Evolutionary conservation across 2,888 invertebrate genomes (phyloP), one percentile per base, ranked within the genome.

Genomic region (Cryptocheilus praepositus): DNA sequence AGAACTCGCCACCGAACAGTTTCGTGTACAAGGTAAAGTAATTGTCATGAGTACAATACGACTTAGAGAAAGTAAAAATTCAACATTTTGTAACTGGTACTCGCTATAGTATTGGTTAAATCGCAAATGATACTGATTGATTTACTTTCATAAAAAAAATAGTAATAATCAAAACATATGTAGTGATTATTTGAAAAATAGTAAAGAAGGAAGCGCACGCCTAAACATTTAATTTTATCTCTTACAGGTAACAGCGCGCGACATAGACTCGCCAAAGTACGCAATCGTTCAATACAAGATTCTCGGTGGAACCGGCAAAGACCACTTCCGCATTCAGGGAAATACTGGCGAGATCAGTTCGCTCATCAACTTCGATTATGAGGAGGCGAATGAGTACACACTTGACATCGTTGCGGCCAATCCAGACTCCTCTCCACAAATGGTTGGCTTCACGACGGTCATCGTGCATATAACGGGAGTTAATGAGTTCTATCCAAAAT

Each of bases 401-500:
- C 86, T 98, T 19, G 93, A 94, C 80, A 92, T 98, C 16, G 90
- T 94, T 57, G 98, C 98, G 0, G 92, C 93, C 55, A 98, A 98
- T 90, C 96, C 97, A 0, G 95, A 95, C 82, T 94, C 96, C 0
- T 86, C 79, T 77, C 84, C 86, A 0, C 89, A 91, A 21, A 95
- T 96, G 94, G 93, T 92, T 71, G 94, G 94, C 28, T 92, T 92
- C 15, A 93, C 95, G 0, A 92, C 92, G 78, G 91, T 97, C 0
- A 86, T 92, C 3, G 92, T 97, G 0, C 92, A 94, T 81, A 93
- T 97, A 36, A 94, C 94, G 0, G 96, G 97, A 0, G 93, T 95
- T 0, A 97, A 97, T 86, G 97, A 97, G 87, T 97, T 92, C 83
- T 96, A 94, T 86, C 97, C 97, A 0, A 93, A 94, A 83, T 97